A percentile compares a stretch with the other conserved stretches of the same genome.
phyloP scores from a whole-genome alignment of 2,888 invertebrate genomes.

The Aspidapion aeneum region DNA sequence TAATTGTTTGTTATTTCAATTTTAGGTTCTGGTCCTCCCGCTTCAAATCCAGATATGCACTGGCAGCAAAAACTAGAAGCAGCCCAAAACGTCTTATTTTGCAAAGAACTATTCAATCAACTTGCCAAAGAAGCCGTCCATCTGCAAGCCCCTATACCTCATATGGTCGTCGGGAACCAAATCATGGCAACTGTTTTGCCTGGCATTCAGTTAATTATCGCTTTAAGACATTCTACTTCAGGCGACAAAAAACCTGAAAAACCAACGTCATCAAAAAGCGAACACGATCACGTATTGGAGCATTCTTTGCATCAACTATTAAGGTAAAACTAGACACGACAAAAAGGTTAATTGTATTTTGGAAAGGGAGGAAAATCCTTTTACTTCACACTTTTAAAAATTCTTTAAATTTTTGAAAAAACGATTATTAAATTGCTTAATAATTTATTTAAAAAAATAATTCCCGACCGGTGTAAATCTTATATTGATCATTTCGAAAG shows the following conservation, averaged over 20 bases:
- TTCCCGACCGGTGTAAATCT: too few species aligned
- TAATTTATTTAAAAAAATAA: too few species aligned
- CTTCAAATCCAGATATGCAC: slow-evolving; percentile 71
- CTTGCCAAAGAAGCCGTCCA: slow-evolving; percentile 94
- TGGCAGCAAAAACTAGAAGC: slow-evolving; percentile 98
- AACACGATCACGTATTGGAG: slow-evolving; percentile 95
- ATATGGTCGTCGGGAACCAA: slow-evolving; percentile 96
- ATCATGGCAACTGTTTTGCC: slow-evolving; percentile 93
- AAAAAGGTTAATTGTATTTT: too few species aligned
- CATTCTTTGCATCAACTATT: slow-evolving; percentile 93
- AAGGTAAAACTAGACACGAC: too few species aligned
- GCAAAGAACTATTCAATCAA: slow-evolving; percentile 93
- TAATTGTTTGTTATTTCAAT: too few species aligned
- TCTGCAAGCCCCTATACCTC: slow-evolving; percentile 88
- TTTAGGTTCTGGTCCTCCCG: slow-evolving; percentile 69
- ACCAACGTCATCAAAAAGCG: slow-evolving; percentile 56
- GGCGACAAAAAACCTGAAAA: slow-evolving; percentile 53
- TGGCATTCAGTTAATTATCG: slow-evolving; percentile 78
- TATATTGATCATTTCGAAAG: too few species aligned
- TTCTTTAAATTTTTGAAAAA: too few species aligned
- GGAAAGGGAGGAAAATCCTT: too few species aligned
- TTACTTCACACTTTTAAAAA: too few species aligned
- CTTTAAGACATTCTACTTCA: slow-evolving; percentile 81
- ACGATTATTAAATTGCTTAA: too few species aligned
- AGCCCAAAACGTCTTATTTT: slow-evolving; percentile 95